A percentile compares a stretch with the other conserved stretches of the same genome.
Conservation (phyloP, 53 echinoderm and acorn worm species). For the Echinometra lucunter region DNA sequence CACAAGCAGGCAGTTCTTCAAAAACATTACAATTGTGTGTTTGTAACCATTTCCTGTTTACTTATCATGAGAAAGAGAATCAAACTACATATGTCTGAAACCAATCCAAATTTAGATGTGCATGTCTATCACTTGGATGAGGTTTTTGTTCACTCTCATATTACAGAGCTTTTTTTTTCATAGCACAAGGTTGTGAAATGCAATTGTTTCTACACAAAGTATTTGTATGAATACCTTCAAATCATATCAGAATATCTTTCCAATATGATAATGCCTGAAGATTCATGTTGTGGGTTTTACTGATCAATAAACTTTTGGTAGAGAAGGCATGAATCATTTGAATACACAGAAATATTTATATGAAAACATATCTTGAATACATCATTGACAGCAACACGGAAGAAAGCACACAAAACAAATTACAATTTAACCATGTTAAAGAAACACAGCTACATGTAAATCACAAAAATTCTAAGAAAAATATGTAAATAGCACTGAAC, state of each 20-base stretch:
- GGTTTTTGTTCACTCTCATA: background rate
- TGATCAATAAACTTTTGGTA: background rate
- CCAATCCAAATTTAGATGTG: background rate
- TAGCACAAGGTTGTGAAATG: background rate
- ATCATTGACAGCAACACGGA: background rate
- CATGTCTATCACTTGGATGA: background rate
- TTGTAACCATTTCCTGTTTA: background rate
- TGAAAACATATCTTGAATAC: conserved; percentile 41
- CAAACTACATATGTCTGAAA: background rate
- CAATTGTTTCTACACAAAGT: background rate
- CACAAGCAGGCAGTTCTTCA: background rate
- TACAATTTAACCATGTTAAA: background rate
- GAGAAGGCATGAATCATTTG: background rate
- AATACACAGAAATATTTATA: background rate
- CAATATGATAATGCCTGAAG: background rate
- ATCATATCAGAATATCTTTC: background rate
- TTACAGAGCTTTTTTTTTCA: no score
- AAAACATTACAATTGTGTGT: background rate
- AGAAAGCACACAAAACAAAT: conserved; percentile 9
- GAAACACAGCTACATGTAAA: background rate
- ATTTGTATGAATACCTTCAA: background rate
- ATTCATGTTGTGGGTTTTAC: background rate
- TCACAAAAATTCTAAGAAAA: background rate
- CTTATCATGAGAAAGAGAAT: background rate
- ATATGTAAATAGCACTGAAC: background rate